These are phyloP conservation scores for Cantharis nigra DNA, from an alignment of 2,888 invertebrate species.

Conservation along the genomic window DNA sequence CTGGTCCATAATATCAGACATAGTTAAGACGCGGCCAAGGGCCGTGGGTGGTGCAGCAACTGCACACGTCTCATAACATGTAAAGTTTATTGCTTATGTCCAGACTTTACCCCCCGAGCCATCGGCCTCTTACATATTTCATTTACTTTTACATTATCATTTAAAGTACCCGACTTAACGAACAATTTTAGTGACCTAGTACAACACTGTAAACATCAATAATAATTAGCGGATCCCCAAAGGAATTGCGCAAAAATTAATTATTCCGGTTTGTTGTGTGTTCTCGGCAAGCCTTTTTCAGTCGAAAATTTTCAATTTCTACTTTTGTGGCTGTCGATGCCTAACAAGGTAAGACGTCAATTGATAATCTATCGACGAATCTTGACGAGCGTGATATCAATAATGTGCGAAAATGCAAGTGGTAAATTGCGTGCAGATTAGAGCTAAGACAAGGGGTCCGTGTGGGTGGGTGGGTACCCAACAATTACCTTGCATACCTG, in stretches of 20 bases:
- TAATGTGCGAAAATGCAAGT: constrained; percentile 20
- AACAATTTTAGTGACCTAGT: constrained; percentile 15
- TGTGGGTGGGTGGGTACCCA: constrained; percentile 42
- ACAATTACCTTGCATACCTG: constrained; percentile 42
- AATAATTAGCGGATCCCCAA: neutral
- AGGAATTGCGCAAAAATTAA: neutral
- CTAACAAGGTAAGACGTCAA: neutral
- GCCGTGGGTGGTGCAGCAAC: constrained; percentile 37
- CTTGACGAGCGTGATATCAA: neutral
- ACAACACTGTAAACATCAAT: constrained; percentile 2
- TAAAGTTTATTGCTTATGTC: constrained; percentile 33
- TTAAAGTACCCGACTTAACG: constrained; percentile 22
- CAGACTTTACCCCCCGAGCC: constrained; percentile 34
- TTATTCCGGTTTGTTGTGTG: neutral
- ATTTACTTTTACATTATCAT: constrained; percentile 36
- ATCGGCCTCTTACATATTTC: constrained; percentile 37
- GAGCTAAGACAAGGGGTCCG: constrained; percentile 25
- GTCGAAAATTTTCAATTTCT: neutral
- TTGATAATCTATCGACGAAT: neutral
- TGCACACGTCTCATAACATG: constrained; percentile 39
- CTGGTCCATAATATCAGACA: constrained; percentile 9
- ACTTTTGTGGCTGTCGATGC: neutral
- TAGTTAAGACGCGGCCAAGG: constrained; percentile 13
- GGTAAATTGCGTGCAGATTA: constrained; percentile 23
- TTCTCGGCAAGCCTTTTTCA: neutral